Evolutionary conservation across 2,797 vertebrate species (phyloP), one percentile per base, ranked within the genome.

Genomic region (Pampus argenteus): DNA sequence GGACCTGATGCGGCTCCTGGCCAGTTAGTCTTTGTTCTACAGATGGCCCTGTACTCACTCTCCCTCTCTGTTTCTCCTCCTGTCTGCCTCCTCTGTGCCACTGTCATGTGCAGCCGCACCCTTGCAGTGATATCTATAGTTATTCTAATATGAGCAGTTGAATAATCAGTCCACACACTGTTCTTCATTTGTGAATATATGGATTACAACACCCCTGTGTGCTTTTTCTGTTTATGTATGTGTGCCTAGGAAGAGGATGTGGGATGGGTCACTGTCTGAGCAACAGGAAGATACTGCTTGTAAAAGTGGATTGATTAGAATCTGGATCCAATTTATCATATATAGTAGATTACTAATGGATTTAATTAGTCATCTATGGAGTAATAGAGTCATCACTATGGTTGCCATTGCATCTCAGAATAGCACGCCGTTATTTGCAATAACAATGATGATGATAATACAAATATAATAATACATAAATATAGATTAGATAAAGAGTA

Each of bases 21-120:
- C n/a, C n/a, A 71, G 71, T 67, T 47, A 57, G 66, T 60, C 85
- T 91, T 90, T 88, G 82, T 89, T 84, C 63, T 74, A 71, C 84
- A 90, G 75, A 93, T 82, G 83, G 72, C 31, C 67, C 36, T 20
- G 51, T 79, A 76, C 69, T 70, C 26, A 48, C 36, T 49, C 70
- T 60, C 6, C 51, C 48, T 79, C 59, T 22, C 18, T 60, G 40
- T 47, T 56, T 36, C 59, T 76, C 56, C 59, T 80, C 72, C 61
- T 71, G 54, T 77, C 78, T 49, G 59, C 57, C 40, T 64, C 78
- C 49, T 49, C 69, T 65, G 66, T 54, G 69, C 20, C 68, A 67
- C 78, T 66, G 85, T 91, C 91, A 66, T 66, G 68, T 87, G 76
- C 90, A 91, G 89, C 83, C 90, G 89, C 71, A 62, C 47, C 23